phyloP scores from a whole-genome alignment of 2,888 invertebrate species.

The Oscheius myriophilus region DNA sequence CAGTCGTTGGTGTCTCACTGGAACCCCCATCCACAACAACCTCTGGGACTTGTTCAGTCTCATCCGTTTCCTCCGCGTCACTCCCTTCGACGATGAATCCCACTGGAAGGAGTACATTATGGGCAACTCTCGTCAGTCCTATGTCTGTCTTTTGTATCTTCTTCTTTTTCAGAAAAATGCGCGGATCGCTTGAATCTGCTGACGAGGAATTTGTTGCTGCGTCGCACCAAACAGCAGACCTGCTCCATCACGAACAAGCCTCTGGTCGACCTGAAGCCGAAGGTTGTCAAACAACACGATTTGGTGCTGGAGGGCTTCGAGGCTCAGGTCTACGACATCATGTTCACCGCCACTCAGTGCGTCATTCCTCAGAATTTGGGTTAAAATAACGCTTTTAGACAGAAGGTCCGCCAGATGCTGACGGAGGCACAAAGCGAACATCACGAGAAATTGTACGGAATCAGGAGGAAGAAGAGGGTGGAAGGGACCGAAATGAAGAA shows the following conservation, averaged over 20 bases:
- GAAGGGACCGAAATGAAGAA: conserved; percentile 45
- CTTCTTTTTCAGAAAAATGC: conserved; percentile 37
- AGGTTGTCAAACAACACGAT: conserved; percentile 64
- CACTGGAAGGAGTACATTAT: conserved; percentile 94
- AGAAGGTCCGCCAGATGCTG: conserved; percentile 70
- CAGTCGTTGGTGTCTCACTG: conserved; percentile 86
- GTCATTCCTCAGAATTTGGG: neutral
- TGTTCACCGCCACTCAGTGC: conserved; percentile 62
- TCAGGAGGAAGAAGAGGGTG: conserved; percentile 27
- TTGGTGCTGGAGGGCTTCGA: conserved; percentile 69
- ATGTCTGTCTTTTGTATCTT: no score
- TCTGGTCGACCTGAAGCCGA: conserved; percentile 67
- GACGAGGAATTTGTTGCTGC: conserved; percentile 84
- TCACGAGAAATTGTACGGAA: conserved; percentile 30
- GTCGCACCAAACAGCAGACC: conserved; percentile 85
- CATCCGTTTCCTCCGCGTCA: conserved; percentile 81
- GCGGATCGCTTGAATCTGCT: conserved; percentile 82
- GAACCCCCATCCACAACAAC: conserved; percentile 91
- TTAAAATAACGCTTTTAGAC: conserved; percentile 52
- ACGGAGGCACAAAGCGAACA: conserved; percentile 62
- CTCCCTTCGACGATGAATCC: conserved; percentile 88
- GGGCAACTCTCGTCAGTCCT: conserved; percentile 44
- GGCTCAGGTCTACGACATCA: conserved; percentile 67
- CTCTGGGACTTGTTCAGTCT: conserved; percentile 74
- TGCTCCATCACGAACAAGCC: conserved; percentile 69